Evolutionary conservation across 2,113 vertebrate species (phyloP), one percentile per base, ranked within the genome.

Genomic region (Stercorarius parasiticus): DNA sequence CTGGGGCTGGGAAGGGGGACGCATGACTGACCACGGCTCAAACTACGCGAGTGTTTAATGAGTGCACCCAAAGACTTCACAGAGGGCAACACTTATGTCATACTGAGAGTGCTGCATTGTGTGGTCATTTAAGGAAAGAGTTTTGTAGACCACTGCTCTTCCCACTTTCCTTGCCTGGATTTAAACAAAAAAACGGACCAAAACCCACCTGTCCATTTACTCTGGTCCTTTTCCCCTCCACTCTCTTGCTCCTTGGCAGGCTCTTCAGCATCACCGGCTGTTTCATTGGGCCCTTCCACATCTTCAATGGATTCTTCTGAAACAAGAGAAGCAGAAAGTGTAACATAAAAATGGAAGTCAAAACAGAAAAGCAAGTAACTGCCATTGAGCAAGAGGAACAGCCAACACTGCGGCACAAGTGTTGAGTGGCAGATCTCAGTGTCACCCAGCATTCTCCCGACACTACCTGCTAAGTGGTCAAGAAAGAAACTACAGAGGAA

Each of bases 291-390:
- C 97, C 99, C 99, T 98, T 99, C 99, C 89, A 98, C 98, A 99
- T 99, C 99, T 98, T 99, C 99, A 95, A 95, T 96, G 92, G 99
- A 97, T 98, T 99, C 99, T 98, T 99, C 99, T 99, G 98, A 97
- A 99, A 99, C 65, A 98, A 94, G 97, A 95, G 96, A 98, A 98
- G 70, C 74, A 90, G 9, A 50, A 81, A 80, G 34, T 7, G 42
- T 65, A 81, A 80, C 53, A n/a, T 74, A 64, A 88, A 80, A 64
- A 36, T 27, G 26, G 10, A 86, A 86, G 40, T 53, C 66, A 82
- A 49, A 82, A 20, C 36, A 70, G 73, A 70, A 59, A n/a, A 74
- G 55, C 8, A 65, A n/a, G 49, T 4, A 92, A 77, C 65, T 69
- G 21, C 20, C 34, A n/a, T 0, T 11, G 30, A 79, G 20, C 25